Evolutionary conservation across 2,888 invertebrate genomes (phyloP).

Genomic region (Nephrotoma guestfalica): DNA sequence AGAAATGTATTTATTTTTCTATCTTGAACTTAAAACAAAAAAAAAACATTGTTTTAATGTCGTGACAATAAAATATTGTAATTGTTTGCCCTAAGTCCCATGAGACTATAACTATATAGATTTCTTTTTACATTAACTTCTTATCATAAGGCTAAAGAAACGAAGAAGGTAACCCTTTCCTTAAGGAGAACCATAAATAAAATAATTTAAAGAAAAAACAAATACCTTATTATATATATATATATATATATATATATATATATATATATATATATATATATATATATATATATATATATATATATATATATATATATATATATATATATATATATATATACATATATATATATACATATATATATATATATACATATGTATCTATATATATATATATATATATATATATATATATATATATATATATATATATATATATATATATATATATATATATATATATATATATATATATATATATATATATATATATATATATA

Average conservation of each 20-base stretch:
- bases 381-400: constrained; percentile 8
- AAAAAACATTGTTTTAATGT: neutral
- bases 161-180: neutral
- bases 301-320: constrained; percentile 10
- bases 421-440: neutral
- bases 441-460: neutral
- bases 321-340: constrained; percentile 10
- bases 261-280: constrained; percentile 10
- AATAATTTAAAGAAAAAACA: neutral
- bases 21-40: neutral
- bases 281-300: constrained; percentile 10
- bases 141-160: neutral
- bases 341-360: constrained; percentile 10
- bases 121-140: neutral
- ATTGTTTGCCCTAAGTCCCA: neutral
- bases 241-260: constrained; percentile 5
- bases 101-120: neutral
- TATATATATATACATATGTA: constrained; percentile 10
- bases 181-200: neutral
- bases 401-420: neutral
- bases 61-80: neutral
- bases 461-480: constrained; percentile 5
- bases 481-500: constrained; percentile 8
- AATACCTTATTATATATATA: neutral
- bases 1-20: neutral